Evolutionary conservation across 2,888 invertebrate genomes (phyloP), one percentile per base, ranked within the genome.

Genomic region (Caenorhabditis drosophilae): DNA sequence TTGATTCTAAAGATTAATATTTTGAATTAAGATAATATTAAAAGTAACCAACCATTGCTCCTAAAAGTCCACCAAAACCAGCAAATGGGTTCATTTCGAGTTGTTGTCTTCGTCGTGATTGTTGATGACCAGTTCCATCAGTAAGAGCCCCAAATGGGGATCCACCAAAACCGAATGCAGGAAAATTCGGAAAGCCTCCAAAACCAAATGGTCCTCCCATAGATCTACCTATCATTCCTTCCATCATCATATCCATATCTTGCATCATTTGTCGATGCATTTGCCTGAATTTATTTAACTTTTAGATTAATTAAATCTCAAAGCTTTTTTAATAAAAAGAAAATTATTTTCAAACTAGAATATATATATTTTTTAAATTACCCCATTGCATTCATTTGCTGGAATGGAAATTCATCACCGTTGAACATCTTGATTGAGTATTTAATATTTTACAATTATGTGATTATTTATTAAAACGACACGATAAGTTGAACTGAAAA

Each of bases 201-300:
- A 25, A 53, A 15, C 53, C 40, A 16, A 31, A 31, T 31, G 31
- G 31, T 31, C 7, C 6, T 31, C 31, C 31, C 31, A 31, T 54
- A 9, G 46, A 45, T 16, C 48, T 51, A 4, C 47, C 54, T 38
- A 58, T 61, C 54, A 56, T 73, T 9, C 58, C 55, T 23, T 74
- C 72, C 73, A 79, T 78, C 77, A 81, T 77, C 44, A 69, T 63
- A 47, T 82, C 79, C 80, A 82, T 78, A n/a, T 81, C 70, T 12
- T 62, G 50, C 78, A 79, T 76, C 52, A 66, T 66, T 45, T 76
- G 76, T 26, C 75, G 67, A 36, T 75, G 79, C 72, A 79, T 79
- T 40, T 75, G 63, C 0, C 80, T 79, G 49, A 58, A 77, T 61
- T 52, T 31, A 3, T 23, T 16, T 12, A 2, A 25, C 0, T 36